Base-by-base conservation (phyloP, 2,113 vertebrate genomes). In the Bostrychus sinensis region DNA sequence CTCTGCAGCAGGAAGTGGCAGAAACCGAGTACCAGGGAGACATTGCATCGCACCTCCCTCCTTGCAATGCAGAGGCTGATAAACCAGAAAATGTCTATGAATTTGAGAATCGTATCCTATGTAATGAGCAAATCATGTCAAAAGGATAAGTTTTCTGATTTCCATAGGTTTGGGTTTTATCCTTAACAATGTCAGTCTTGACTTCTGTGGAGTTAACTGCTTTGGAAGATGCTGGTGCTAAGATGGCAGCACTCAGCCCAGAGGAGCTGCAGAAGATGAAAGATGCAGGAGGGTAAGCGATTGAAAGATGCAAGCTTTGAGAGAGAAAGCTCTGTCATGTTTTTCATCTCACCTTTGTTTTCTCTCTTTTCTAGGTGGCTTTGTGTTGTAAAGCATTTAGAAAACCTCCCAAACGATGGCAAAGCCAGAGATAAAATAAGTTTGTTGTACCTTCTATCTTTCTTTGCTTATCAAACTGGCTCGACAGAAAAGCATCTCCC, bases 51-150 rank as follows among this genome's bases (percentile, higher is more conserved):
- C 93, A 92, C 68, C 91, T 98, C 9, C 97, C 96, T 0, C 94
- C 91, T 0, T 95, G 93, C 85, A 72, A 95, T 1, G 56, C 82
- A 41, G 88, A 92, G 0, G 95, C 94, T 0, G 59, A 89, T 20
- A 92, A 34, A 30, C 90, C 84, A 1, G 94, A 96, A 72, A 58
- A 94, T 0, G 93, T 98, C 16, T 98, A 98, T 84, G 88, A 70
- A 34, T 94, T 98, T 74, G 92, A 95, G 23, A 90, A 94, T 32
- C 59, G 96, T 98, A 99, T 99, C 96, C 77, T 98, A 92, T 72
- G 5, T 51, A 39, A 39, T 39, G 37, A 32, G 30, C 30, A 32
- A 32, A 32, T 5, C 5, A 32, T 14, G 13, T 12, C 12, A 12
- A 4, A 39, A 39, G 37, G 12, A 42, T 5, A 45, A 19, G 7